Conservation (phyloP, 2,113 vertebrate genomes). For the Falcunculus frontatus region DNA sequence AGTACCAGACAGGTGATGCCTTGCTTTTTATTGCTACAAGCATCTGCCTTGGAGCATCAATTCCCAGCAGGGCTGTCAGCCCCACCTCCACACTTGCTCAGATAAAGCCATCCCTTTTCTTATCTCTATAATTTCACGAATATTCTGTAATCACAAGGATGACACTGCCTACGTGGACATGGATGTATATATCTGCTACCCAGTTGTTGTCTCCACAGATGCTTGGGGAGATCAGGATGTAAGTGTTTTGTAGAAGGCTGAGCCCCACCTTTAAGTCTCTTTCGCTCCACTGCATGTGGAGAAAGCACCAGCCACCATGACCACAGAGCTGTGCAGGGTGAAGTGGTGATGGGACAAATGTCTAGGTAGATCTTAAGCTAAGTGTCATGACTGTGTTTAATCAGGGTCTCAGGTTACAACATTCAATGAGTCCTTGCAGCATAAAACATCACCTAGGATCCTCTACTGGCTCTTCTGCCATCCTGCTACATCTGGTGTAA, state of each 20-base stretch:
- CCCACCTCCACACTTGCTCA: background rate
- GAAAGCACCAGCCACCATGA: background rate
- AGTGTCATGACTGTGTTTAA: background rate
- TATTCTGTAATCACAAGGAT: background rate
- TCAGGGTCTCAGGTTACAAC: background rate
- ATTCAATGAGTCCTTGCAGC: background rate
- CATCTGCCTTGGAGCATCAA: background rate
- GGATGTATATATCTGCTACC: background rate
- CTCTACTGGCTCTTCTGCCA: background rate
- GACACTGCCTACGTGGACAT: background rate
- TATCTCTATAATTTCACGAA: background rate
- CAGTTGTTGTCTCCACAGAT: background rate
- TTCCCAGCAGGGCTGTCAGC: constrained; percentile 6
- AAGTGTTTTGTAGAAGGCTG: background rate
- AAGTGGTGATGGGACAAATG: background rate
- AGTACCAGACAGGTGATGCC: background rate
- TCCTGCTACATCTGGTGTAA: background rate
- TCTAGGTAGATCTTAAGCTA: background rate
- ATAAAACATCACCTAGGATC: background rate
- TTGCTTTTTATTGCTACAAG: background rate
- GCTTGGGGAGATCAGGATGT: background rate
- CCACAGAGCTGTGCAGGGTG: background rate
- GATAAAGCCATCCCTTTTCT: background rate
- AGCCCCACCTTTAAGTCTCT: background rate
- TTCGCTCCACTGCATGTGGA: background rate